Conservation (phyloP, 2,113 vertebrate genomes). For the Gobius niger region DNA sequence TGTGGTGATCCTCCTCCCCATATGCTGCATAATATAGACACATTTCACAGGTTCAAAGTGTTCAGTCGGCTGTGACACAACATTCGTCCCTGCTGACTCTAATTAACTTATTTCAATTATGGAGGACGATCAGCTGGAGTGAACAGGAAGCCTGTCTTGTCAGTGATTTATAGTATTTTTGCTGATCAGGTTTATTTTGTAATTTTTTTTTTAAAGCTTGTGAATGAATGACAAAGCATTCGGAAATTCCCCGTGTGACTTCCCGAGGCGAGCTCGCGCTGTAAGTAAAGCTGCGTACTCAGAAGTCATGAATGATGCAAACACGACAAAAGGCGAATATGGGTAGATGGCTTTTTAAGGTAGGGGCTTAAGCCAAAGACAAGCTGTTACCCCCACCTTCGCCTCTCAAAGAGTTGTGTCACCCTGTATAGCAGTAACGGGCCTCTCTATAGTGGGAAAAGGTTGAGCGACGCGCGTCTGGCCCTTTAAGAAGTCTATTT, state of each 20-base stretch:
- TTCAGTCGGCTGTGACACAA: conserved; percentile 35
- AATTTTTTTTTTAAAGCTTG: neutral
- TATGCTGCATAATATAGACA: conserved; percentile 47
- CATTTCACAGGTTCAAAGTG: conserved; percentile 53
- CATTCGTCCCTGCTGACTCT: conserved; percentile 47
- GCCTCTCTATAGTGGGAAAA: conserved; percentile 58
- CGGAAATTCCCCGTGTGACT: conserved; percentile 8
- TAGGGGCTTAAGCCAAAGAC: conserved; percentile 29
- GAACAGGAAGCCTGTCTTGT: conserved; percentile 43
- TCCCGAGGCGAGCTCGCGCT: conserved; percentile 7
- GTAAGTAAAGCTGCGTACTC: neutral
- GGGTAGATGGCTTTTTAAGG: conserved; percentile 3
- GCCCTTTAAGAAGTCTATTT: conserved; percentile 81
- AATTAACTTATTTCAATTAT: conserved; percentile 57
- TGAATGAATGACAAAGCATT: conserved; percentile 1
- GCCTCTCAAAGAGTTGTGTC: conserved; percentile 47
- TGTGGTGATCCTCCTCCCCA: conserved; percentile 40
- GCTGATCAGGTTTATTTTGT: conserved; percentile 3
- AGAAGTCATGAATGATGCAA: conserved; percentile 34
- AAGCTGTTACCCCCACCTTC: conserved; percentile 25
- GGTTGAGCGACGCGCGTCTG: conserved; percentile 64
- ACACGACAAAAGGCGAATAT: conserved; percentile 11
- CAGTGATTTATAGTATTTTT: conserved; percentile 22
- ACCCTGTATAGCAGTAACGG: conserved; percentile 52
- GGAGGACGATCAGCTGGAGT: conserved; percentile 24